Evolutionary conservation across 2,113 vertebrate genomes (phyloP).

Genomic region (Talpa occidentalis): DNA sequence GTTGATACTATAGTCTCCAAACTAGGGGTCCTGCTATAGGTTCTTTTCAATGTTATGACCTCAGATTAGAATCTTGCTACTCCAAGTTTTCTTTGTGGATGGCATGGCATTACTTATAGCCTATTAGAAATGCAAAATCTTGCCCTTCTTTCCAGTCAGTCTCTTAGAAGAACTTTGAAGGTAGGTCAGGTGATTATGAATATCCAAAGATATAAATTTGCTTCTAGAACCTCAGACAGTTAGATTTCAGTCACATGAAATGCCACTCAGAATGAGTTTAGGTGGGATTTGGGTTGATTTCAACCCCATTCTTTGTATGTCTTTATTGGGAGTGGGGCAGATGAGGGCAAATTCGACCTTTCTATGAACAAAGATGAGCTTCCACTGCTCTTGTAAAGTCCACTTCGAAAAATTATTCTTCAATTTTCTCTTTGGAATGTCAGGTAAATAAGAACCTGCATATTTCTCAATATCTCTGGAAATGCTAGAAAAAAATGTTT

Average conservation of each 20-base stretch:
- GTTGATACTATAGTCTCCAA: not conserved
- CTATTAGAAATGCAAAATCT: not conserved
- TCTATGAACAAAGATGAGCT: not conserved
- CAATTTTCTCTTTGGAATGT: not conserved
- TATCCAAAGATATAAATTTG: not conserved
- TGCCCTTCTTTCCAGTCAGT: not conserved
- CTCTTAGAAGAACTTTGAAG: not conserved
- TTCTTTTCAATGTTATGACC: not conserved
- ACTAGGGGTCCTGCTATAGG: not conserved
- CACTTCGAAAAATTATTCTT: not conserved
- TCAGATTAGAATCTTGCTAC: not conserved
- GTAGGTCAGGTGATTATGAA: not conserved
- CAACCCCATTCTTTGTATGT: not conserved
- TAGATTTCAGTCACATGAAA: not conserved
- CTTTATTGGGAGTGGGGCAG: not conserved
- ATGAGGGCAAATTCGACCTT: not conserved
- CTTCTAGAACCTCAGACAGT: not conserved
- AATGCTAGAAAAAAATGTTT: constrained; percentile 3
- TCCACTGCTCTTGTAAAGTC: not conserved
- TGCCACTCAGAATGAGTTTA: not conserved
- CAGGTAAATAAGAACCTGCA: not conserved
- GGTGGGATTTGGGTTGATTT: not conserved
- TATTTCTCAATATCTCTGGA: not conserved
- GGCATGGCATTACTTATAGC: not conserved
- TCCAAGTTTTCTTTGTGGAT: not conserved